A percentile compares a stretch with the other conserved stretches of the same genome.
Evolutionary conservation across 2,888 invertebrate genomes (phyloP).

Genomic region (Itoplectis maculator): DNA sequence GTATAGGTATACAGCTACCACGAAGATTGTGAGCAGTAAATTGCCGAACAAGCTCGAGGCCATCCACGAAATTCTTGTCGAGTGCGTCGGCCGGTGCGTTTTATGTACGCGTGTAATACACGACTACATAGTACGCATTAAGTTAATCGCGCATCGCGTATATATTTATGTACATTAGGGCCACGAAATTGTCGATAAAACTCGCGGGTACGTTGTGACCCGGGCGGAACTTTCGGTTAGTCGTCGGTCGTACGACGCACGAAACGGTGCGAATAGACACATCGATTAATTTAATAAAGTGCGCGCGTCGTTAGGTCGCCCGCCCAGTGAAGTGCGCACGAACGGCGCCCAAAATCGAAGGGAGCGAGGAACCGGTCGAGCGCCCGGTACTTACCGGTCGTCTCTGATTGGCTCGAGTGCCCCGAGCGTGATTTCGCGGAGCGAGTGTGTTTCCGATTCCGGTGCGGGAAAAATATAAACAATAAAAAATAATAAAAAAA

Average conservation of each 20-base stretch:
- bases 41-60: neutral
- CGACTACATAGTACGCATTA: neutral
- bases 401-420: slow-evolving; percentile 30
- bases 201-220: slow-evolving; percentile 69
- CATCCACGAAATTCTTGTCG: neutral
- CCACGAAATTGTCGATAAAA: slow-evolving; percentile 29
- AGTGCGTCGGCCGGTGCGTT: slow-evolving; percentile 1
- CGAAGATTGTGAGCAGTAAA: neutral
- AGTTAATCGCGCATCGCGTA: neutral
- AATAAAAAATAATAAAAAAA: neutral
- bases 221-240: slow-evolving; percentile 74
- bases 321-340: slow-evolving; percentile 73
- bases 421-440: too few relatives aligned
- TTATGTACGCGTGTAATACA: slow-evolving; percentile 15
- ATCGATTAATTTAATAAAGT: slow-evolving; percentile 79
- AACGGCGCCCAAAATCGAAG: slow-evolving; percentile 71
- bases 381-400: slow-evolving; percentile 56
- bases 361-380: slow-evolving; percentile 64
- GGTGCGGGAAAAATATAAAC: too few relatives aligned
- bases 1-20: neutral
- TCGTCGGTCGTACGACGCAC: slow-evolving; percentile 65
- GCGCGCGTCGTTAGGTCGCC: slow-evolving; percentile 74
- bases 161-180: neutral
- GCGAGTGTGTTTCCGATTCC: too few relatives aligned
- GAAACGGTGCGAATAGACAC: too few relatives aligned